Base-by-base conservation (phyloP, 2,113 vertebrate genomes). In the Mirounga angustirostris region DNA sequence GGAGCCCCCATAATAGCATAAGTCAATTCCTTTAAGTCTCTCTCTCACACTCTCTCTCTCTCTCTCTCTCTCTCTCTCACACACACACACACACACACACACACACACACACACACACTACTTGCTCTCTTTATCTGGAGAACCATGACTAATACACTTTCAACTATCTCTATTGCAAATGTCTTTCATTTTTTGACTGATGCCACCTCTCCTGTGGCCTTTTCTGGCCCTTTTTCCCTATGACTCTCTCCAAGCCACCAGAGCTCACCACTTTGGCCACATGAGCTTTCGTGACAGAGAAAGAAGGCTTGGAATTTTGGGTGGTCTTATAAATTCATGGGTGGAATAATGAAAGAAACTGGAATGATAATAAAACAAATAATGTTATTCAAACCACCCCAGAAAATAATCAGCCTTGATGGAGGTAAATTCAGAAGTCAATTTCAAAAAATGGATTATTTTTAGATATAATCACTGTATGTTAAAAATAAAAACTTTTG, bases 201-300 rank as follows among this genome's bases (percentile, higher is more conserved):
- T 3, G 5, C 4, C 18, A 2, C 10, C 21, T 78, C 19, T 86
- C 5, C 78, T 12, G 0, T 16, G 67, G 18, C 3, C 11, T 16
- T 85, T 83, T 36, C 28, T 9, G 1, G 5, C 5, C 1, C 59
- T 8, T 59, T 46, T 52, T 40, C 4, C 19, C 7, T 56, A 3
- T 73, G 7, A 63, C 4, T 12, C 14, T 67, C 40, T 18, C 4
- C 40, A 67, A 40, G 24, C 0, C 19, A 86, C 9, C 26, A 43
- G 52, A 22, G 2, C 4, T 71, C 54, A 58, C 24, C 18, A 50
- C 3, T 43, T 59, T 83, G 13, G 4, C 19, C 4, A 94, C 0
- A 9, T 12, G 82, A 87, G 6, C 12, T 65, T 36, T 59, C 89
- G 14, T 33, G n/a, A 3, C 10, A 89, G 15, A n/a, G 5, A 54